Evolutionary conservation across 2,113 vertebrate species (phyloP).

Genomic region (Pseudonaja textilis): DNA sequence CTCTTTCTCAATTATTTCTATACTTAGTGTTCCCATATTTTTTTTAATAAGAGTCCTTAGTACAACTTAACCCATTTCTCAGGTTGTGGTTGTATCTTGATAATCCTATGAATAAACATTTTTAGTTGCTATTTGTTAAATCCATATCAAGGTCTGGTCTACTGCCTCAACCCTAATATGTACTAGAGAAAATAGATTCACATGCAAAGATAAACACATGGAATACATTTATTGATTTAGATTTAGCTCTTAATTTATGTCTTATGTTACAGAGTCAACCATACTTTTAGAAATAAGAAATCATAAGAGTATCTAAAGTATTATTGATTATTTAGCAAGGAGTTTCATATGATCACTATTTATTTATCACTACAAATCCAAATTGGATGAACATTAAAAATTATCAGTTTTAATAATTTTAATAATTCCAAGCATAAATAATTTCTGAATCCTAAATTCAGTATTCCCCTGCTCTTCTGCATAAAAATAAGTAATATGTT

Average conservation of each 20-base stretch:
- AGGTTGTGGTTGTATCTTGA: neutral
- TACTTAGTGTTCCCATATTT: neutral
- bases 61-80: neutral
- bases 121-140: neutral
- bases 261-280: neutral
- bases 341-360: neutral
- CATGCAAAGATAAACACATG: neutral
- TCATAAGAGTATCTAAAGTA: neutral
- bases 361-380: neutral
- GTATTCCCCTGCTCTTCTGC: neutral
- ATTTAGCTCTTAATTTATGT: neutral
- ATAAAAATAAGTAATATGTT: neutral
- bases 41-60: neutral
- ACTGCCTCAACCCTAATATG: neutral
- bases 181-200: neutral
- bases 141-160: neutral
- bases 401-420: neutral
- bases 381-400: neutral
- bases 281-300: neutral
- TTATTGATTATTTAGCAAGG: neutral
- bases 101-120: neutral
- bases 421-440: neutral
- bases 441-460: neutral
- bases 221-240: neutral
- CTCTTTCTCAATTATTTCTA: neutral